phyloP scores from a whole-genome alignment of 2,113 vertebrate species.

The Burhinus bistriatus region DNA sequence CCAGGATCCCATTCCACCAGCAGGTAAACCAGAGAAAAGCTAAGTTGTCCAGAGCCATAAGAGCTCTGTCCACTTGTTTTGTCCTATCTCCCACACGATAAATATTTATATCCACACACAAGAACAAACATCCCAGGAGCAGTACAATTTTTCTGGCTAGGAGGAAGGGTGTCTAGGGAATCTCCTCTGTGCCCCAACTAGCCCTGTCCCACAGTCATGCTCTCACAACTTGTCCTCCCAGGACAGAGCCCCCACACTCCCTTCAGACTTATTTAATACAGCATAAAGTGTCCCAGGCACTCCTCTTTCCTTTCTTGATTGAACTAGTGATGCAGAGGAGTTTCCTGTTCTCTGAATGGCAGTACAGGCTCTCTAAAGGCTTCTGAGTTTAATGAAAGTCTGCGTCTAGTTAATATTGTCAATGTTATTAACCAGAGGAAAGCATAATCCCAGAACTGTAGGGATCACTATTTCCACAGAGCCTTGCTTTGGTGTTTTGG shows the following conservation, averaged over 20 bases:
- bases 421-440: slow-evolving; percentile 31
- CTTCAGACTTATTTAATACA: background rate
- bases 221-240: background rate
- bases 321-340: background rate
- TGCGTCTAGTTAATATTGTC: slow-evolving; percentile 21
- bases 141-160: background rate
- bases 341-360: background rate
- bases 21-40: background rate
- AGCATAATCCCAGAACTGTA: background rate
- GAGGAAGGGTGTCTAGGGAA: background rate
- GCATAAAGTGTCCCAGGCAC: background rate
- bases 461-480: slow-evolving; percentile 7
- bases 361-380: slow-evolving; percentile 8
- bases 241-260: background rate
- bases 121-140: background rate
- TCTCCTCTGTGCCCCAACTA: background rate
- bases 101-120: background rate
- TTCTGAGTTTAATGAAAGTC: slow-evolving; percentile 32
- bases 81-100: background rate
- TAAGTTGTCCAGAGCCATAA: background rate
- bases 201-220: background rate
- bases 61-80: background rate
- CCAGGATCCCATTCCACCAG: background rate
- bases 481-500: background rate
- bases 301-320: background rate